A percentile compares a stretch with the other conserved stretches of the same genome.
Evolutionary conservation across 2,797 vertebrate species (phyloP).

Genomic region (Carapus acus): DNA sequence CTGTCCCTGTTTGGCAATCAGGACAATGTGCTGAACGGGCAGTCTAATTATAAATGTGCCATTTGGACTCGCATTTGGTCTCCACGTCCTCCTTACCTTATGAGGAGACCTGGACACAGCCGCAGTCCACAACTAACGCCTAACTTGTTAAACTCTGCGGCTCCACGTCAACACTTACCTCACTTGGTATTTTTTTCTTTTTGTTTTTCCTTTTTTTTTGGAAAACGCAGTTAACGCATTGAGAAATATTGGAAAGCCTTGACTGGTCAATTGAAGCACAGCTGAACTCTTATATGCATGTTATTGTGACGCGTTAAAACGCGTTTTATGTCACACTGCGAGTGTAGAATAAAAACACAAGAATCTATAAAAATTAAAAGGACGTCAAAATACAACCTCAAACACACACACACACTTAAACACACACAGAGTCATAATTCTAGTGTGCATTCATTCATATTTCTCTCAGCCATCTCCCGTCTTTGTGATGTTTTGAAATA

Average conservation of each 20-base stretch:
- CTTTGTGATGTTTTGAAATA: slow-evolving; percentile 5
- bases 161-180: not conserved
- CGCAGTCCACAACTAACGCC: slow-evolving; percentile 94
- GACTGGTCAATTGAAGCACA: not conserved
- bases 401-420: too few species aligned
- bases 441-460: too few species aligned
- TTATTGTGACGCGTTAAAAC: slow-evolving; percentile 57
- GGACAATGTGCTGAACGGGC: slow-evolving; percentile 99
- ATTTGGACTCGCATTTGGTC: slow-evolving; percentile 88
- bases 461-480: slow-evolving; percentile 45
- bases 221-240: too few species aligned
- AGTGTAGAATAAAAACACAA: slow-evolving; percentile 66
- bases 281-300: slow-evolving; percentile 29
- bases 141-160: slow-evolving; percentile 65
- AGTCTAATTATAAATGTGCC: slow-evolving; percentile 99
- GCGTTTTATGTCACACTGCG: slow-evolving; percentile 39
- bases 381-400: too few species aligned
- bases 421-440: too few species aligned
- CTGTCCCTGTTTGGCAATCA: slow-evolving; percentile 86
- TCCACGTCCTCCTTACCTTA: slow-evolving; percentile 97
- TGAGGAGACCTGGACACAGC: slow-evolving; percentile 86
- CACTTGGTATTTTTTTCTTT: too few species aligned
- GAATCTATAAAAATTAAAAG: slow-evolving; percentile 48
- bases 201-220: too few species aligned
- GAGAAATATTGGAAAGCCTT: slow-evolving; percentile 1